Evolutionary conservation across 2,113 vertebrate genomes (phyloP).

Genomic region (Heterocephalus glaber): DNA sequence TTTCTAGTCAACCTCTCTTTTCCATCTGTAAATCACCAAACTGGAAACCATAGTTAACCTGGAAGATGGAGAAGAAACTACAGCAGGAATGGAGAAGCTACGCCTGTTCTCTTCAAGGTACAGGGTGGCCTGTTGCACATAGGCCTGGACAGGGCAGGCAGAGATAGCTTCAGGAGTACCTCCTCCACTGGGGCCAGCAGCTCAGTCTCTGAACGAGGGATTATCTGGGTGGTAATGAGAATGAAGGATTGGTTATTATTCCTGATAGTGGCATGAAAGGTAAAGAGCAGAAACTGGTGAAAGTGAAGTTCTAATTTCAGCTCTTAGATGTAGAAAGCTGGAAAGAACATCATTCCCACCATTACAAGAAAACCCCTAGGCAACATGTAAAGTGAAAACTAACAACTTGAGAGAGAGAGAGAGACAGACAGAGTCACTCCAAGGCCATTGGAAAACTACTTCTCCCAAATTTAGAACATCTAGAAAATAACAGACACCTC

Average conservation of each 20-base stretch:
- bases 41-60: fast-evolving
- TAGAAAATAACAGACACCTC: neutral
- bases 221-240: neutral
- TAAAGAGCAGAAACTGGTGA: neutral
- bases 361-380: neutral
- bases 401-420: too few relatives aligned
- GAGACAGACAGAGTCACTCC: neutral
- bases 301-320: neutral
- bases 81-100: neutral
- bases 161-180: neutral
- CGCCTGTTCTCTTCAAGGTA: neutral
- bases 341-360: neutral
- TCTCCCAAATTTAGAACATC: neutral
- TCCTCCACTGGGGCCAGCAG: neutral
- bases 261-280: neutral
- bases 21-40: neutral
- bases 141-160: neutral
- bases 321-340: neutral
- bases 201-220: neutral
- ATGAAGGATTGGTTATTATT: neutral
- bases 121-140: neutral
- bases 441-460: neutral
- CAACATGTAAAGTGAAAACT: neutral
- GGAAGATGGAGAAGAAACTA: neutral
- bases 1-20: neutral